Evolutionary conservation across 1,140 invertebrate genomes (phyloP), one percentile per base, ranked within the genome.

Genomic region (Archegozetes longisetosus): DNA sequence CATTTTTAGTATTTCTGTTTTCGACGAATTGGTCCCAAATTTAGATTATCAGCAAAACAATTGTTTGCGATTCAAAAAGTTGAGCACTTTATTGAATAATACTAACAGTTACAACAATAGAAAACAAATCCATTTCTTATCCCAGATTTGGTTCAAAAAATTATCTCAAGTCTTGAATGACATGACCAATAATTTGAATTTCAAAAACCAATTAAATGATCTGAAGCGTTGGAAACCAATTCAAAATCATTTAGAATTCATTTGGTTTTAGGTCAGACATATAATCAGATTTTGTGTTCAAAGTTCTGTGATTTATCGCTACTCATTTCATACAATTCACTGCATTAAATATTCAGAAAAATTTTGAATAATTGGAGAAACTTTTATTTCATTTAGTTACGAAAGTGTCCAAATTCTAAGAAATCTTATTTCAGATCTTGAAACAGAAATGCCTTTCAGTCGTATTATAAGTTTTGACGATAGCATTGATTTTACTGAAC

Each of bases 221-320:
- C 17, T 6, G 6, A 40, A 40, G 17, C 17, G 17, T 40, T 40
- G 32, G 32, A 40, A 47, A 60, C 56, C 51, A 63, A 55, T 46
- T 49, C 23, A 32, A 57, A 61, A 53, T 50, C 13, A 24, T 56
- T 40, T 17, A 40, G 29, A 20, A 55, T 56, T 2, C 40, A 55
- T 48, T 3, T 55, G 3, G 48, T 26, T 9, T 25, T 9, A n/a
- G 63, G 63, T 9, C 48, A 29, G 23, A 48, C 61, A 56, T 48
- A 60, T 57, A 20, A 17, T 6, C 3, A 22, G 13, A 60, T 64
- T 3, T 26, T 60, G 22, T 62, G 62, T 58, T 64, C 63, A 26
- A 62, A 62, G 28, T 64, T 60, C 54, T 60, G 61, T 29, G 55
- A 58, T 58, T 57, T 55, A 13, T 24, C 32, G 32, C 32, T 40